Evolutionary conservation across 35 echinoderm and acorn worm species (phyloP).

Genomic region (Nesometra sesokonis): DNA sequence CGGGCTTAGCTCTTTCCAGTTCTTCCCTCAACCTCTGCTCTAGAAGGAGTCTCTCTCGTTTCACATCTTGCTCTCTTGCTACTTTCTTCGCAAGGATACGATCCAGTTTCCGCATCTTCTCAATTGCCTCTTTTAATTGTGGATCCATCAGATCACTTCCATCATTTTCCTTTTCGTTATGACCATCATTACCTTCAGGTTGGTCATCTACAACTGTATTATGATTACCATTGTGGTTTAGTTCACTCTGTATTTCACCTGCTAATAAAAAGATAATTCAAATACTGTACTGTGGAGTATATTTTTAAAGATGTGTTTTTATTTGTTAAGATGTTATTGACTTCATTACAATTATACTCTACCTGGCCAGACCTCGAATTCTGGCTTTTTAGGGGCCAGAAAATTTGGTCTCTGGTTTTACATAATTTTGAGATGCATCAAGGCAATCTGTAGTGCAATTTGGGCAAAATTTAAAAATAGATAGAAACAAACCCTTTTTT

Average conservation of each 20-base stretch:
- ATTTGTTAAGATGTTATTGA: constrained; percentile 18
- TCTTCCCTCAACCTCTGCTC: constrained; percentile 58
- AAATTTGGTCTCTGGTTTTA: too few species aligned
- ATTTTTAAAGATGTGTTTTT: neutral
- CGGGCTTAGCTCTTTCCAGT: constrained; percentile 56
- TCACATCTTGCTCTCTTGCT: constrained; percentile 67
- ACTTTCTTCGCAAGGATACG: constrained; percentile 66
- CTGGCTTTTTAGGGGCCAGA: too few species aligned
- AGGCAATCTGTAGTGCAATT: too few species aligned
- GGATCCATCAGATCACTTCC: constrained; percentile 40
- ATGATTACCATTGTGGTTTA: neutral
- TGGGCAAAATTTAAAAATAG: too few species aligned
- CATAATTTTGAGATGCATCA: too few species aligned
- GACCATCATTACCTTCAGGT: too few species aligned
- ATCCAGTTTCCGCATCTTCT: constrained; percentile 94
- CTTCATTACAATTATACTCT: too few species aligned
- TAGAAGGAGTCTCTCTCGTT: constrained; percentile 55
- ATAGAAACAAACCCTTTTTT: too few species aligned
- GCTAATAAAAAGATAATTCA: neutral
- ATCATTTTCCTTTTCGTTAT: neutral
- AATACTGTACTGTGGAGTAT: neutral
- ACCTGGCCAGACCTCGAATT: too few species aligned
- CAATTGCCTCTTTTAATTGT: constrained; percentile 56
- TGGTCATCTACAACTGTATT: neutral
- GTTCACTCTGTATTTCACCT: neutral